These are phyloP conservation scores for Apamea anceps DNA, from an alignment of 2,888 invertebrate genomes.

Conservation along the genomic window DNA sequence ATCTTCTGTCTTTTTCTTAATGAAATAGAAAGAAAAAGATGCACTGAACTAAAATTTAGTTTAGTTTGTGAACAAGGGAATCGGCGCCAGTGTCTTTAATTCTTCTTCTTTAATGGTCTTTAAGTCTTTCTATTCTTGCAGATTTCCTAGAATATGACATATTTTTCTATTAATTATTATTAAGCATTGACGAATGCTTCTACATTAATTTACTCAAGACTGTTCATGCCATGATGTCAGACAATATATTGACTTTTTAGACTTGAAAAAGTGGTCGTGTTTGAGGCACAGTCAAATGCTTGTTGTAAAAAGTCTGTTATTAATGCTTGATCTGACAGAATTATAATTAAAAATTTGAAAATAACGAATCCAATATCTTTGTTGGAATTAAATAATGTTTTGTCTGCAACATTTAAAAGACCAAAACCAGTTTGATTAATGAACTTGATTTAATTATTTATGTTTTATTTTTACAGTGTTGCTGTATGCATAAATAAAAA, in stretches of 20 bases:
- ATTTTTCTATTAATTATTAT: conserved; percentile 4
- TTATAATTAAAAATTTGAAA: conserved; percentile 23
- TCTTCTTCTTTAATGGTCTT: not conserved
- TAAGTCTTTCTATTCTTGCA: not conserved
- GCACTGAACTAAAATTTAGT: too few relatives aligned
- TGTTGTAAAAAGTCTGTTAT: conserved; percentile 30
- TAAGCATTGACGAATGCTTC: conserved; percentile 6
- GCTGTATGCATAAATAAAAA: not conserved
- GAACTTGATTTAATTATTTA: conserved; percentile 24
- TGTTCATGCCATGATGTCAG: conserved; percentile 41
- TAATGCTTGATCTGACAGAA: conserved; percentile 37
- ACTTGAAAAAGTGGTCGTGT: conserved; percentile 17
- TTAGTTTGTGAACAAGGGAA: too few relatives aligned
- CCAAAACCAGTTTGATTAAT: conserved; percentile 22
- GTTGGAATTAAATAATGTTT: conserved; percentile 9
- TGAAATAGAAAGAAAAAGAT: too few relatives aligned
- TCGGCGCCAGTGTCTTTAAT: too few relatives aligned
- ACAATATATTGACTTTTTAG: conserved; percentile 10
- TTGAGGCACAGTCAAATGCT: conserved; percentile 23
- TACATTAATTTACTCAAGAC: conserved; percentile 11
- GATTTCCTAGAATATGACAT: not conserved
- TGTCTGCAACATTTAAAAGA: conserved; percentile 29
- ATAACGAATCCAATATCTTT: conserved; percentile 14
- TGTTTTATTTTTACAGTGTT: conserved; percentile 14
- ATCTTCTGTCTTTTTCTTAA: too few relatives aligned